Conservation (phyloP, 2,797 vertebrate genomes). For the Silurus lanzhouensis region DNA sequence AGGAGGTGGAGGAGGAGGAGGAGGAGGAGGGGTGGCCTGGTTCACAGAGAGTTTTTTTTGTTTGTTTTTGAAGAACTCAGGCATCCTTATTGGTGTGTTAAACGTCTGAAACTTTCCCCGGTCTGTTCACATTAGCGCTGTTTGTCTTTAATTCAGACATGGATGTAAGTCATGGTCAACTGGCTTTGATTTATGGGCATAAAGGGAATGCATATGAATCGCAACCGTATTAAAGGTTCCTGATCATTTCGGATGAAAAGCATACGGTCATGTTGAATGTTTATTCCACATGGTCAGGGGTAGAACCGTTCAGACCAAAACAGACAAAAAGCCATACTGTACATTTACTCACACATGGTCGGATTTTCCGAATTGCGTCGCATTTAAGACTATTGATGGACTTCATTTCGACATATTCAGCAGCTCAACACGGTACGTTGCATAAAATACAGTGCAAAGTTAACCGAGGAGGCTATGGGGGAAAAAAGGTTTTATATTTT, state of each 20-base stretch:
- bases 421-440: neutral
- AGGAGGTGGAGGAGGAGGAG: slow-evolving; percentile 15
- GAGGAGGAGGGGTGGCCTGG: slow-evolving; percentile 9
- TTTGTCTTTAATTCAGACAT: slow-evolving; percentile 48
- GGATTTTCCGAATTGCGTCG: neutral
- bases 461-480: neutral
- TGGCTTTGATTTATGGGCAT: slow-evolving; percentile 60
- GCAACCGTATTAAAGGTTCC: slow-evolving; percentile 62
- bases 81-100: slow-evolving; percentile 45
- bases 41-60: slow-evolving; percentile 28
- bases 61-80: slow-evolving; percentile 41
- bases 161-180: slow-evolving; percentile 67
- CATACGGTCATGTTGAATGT: slow-evolving; percentile 55
- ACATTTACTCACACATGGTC: too few species aligned
- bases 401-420: neutral
- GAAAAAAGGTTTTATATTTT: too few species aligned
- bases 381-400: neutral
- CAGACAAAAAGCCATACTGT: neutral
- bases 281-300: neutral
- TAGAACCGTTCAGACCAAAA: neutral
- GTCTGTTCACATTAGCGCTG: slow-evolving; percentile 32
- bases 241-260: slow-evolving; percentile 70
- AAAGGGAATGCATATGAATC: slow-evolving; percentile 61
- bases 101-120: slow-evolving; percentile 45
- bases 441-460: slow-evolving; percentile 16